phyloP scores from a whole-genome alignment of 2,797 vertebrate species.

The Parauchenoglanis punctatus region DNA sequence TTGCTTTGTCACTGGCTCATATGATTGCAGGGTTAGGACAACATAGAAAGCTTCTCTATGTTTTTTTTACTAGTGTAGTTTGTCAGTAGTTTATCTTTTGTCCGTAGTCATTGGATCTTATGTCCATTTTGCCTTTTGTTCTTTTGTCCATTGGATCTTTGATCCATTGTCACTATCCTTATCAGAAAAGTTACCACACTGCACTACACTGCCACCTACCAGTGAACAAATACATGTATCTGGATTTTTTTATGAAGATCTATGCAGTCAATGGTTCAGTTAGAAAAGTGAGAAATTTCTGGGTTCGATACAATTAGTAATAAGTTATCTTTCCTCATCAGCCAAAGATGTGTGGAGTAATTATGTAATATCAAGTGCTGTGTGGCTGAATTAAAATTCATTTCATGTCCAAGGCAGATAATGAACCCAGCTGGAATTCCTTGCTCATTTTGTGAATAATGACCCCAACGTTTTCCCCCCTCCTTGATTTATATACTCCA shows the following conservation, averaged over 20 bases:
- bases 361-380: slow-evolving; percentile 41
- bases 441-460: slow-evolving; percentile 56
- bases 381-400: slow-evolving; percentile 54
- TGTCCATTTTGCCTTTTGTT: too few species aligned
- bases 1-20: background rate
- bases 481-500: slow-evolving; percentile 28
- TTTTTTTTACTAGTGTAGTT: background rate
- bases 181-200: background rate
- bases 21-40: background rate
- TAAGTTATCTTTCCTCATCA: slow-evolving; percentile 27
- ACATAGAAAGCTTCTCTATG: background rate
- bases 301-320: slow-evolving; percentile 15
- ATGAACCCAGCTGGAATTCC: slow-evolving; percentile 56
- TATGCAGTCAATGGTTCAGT: slow-evolving; percentile 20
- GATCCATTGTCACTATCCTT: background rate
- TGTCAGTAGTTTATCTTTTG: background rate
- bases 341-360: slow-evolving; percentile 48
- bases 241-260: background rate
- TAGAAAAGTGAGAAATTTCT: slow-evolving; percentile 22
- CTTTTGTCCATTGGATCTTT: too few species aligned
- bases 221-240: background rate
- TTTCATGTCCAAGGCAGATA: slow-evolving; percentile 55
- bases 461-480: slow-evolving; percentile 43
- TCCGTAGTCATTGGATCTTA: too few species aligned
- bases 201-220: background rate